Evolutionary conservation across 2,797 vertebrate genomes (phyloP).

Genomic region (Anas flavirostris): DNA sequence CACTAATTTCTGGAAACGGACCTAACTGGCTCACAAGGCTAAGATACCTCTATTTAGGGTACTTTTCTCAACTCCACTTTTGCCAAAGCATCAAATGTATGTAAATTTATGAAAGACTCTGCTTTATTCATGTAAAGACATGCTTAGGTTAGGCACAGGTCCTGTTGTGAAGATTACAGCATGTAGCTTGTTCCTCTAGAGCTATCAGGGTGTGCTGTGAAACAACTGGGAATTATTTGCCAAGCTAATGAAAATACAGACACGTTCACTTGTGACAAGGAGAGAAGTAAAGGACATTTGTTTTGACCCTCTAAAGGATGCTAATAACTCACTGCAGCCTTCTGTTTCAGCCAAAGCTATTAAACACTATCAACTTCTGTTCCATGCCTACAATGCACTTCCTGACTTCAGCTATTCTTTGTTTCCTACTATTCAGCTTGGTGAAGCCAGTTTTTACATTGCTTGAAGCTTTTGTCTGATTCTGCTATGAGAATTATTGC

Average conservation of each 20-base stretch:
- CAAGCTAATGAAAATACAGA: constrained; percentile 45
- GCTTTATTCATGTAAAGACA: not conserved
- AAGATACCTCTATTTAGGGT: not conserved
- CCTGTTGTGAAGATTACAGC: not conserved
- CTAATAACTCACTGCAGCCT: not conserved
- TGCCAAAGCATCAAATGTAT: not conserved
- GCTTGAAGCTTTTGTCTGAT: constrained; percentile 53
- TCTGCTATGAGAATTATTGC: constrained; percentile 52
- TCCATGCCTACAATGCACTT: constrained; percentile 62
- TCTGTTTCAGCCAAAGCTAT: constrained; percentile 56
- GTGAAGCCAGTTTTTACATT: constrained; percentile 37
- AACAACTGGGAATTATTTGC: not conserved
- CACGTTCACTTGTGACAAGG: constrained; percentile 5
- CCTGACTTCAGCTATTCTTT: constrained; percentile 63
- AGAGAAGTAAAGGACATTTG: constrained; percentile 52
- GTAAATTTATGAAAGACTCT: not conserved
- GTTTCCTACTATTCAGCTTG: constrained; percentile 72
- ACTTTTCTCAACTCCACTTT: not conserved
- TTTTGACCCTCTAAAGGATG: constrained; percentile 39
- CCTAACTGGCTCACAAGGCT: not conserved
- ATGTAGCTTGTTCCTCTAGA: constrained; percentile 26
- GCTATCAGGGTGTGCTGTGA: constrained; percentile 6
- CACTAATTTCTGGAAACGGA: not conserved
- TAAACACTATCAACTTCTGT: constrained; percentile 46
- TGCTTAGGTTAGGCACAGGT: not conserved